phyloP scores from a whole-genome alignment of 1,140 invertebrate genomes.

The Aphelenchoides avenae region DNA sequence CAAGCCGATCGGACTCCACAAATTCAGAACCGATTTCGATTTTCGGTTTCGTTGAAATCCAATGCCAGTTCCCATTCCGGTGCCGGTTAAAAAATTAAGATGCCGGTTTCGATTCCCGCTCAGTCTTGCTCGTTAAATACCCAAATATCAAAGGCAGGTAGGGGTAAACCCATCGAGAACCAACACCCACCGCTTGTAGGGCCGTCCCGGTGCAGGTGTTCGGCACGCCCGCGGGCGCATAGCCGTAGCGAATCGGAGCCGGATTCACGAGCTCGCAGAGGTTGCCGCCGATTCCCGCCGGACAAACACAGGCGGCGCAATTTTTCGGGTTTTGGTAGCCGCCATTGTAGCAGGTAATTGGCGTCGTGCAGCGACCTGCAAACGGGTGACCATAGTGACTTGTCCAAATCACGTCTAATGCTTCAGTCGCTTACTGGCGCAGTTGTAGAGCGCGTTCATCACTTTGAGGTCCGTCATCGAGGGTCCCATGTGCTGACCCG shows the following conservation, averaged over 20 bases:
- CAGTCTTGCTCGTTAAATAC: too few species aligned
- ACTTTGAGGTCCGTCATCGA: slow-evolving; percentile 5
- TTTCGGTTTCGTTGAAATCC: not conserved
- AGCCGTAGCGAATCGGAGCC: too few species aligned
- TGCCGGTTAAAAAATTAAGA: too few species aligned
- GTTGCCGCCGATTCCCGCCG: slow-evolving; percentile 2
- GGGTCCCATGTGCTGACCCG: slow-evolving; percentile 10
- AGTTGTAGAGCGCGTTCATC: slow-evolving; percentile 17
- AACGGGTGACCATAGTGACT: not conserved
- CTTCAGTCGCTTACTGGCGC: not conserved
- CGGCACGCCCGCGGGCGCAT: slow-evolving; percentile 3
- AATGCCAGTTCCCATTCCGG: too few species aligned
- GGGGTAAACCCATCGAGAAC: not conserved
- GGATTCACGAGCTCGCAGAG: too few species aligned
- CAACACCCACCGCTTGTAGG: not conserved
- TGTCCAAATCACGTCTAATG: not conserved
- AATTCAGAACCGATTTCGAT: too few species aligned
- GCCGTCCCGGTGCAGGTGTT: not conserved
- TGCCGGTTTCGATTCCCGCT: too few species aligned
- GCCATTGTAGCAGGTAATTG: slow-evolving; percentile 1
- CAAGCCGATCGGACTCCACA: too few species aligned
- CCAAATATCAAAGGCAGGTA: not conserved
- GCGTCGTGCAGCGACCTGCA: not conserved
- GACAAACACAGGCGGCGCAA: slow-evolving; percentile 16
- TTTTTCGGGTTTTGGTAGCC: slow-evolving; percentile 8